These are phyloP conservation scores for Eonycteris spelaea DNA, from an alignment of 2,113 vertebrate species.

Conservation along the genomic window DNA sequence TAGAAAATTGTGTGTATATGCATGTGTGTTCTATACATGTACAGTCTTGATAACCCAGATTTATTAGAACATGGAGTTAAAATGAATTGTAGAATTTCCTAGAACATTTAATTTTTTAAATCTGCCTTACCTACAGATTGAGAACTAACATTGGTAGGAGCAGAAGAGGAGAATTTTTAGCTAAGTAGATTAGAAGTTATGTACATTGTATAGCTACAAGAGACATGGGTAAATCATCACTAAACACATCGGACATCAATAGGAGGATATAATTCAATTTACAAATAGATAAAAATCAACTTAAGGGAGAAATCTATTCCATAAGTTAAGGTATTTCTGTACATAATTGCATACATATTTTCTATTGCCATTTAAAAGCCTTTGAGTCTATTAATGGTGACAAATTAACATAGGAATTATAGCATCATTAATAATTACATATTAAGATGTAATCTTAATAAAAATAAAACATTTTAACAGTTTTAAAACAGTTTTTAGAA, in stretches of 20 bases:
- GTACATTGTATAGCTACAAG: background rate
- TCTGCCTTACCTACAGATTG: background rate
- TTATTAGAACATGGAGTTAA: background rate
- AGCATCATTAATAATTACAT: background rate
- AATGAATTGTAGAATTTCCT: conserved; percentile 3
- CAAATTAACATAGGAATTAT: background rate
- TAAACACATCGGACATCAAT: background rate
- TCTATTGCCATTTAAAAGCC: background rate
- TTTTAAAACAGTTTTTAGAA: background rate
- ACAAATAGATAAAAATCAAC: background rate
- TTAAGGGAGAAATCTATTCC: background rate
- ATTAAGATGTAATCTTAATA: background rate
- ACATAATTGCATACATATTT: background rate
- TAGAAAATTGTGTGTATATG: background rate
- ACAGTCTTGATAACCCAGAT: background rate
- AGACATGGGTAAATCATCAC: background rate
- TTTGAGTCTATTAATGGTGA: background rate
- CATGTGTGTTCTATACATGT: background rate
- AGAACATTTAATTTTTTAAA: background rate
- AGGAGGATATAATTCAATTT: background rate
- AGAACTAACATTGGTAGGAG: background rate
- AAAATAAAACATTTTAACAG: background rate
- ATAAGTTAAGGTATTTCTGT: background rate
- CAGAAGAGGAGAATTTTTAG: background rate
- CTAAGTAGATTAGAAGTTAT: background rate